Evolutionary conservation across 2,888 invertebrate genomes (phyloP).

Genomic region (Atethmia centrago): DNA sequence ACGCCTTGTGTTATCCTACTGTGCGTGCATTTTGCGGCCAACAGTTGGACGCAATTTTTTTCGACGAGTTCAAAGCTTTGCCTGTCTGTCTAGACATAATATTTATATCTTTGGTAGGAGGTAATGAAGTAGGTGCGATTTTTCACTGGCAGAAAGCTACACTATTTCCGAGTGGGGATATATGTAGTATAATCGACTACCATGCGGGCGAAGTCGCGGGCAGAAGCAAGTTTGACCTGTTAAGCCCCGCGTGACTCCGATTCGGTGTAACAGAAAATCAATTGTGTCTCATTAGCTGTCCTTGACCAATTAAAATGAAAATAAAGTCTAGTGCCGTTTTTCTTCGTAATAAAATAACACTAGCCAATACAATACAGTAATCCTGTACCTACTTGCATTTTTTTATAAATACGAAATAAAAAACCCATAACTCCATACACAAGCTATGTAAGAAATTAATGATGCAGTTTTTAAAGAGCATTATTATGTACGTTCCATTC

Average conservation of each 20-base stretch:
- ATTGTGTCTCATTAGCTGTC: too few relatives aligned
- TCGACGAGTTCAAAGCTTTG: too few relatives aligned
- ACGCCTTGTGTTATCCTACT: too few relatives aligned
- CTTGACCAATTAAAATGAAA: too few relatives aligned
- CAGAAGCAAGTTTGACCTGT: background rate
- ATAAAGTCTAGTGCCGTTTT: background rate
- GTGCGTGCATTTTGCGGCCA: too few relatives aligned
- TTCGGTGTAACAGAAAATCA: too few relatives aligned
- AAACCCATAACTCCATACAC: background rate
- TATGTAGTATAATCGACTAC: background rate
- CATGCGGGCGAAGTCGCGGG: background rate
- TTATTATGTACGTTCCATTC: conserved; percentile 56
- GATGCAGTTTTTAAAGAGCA: conserved; percentile 45
- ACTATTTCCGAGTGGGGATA: background rate
- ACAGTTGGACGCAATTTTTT: too few relatives aligned
- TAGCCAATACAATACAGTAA: too few relatives aligned
- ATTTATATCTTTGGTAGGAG: too few relatives aligned
- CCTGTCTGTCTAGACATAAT: too few relatives aligned
- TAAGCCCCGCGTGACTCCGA: too few relatives aligned
- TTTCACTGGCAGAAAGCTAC: background rate
- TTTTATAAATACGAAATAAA: conserved; percentile 8
- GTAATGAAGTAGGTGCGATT: too few relatives aligned
- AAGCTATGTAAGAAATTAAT: conserved; percentile 4
- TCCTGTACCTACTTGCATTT: background rate
- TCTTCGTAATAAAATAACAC: background rate